These are phyloP conservation scores for Isichthys henryi DNA, from an alignment of 2,113 vertebrate genomes.

Conservation along the genomic window DNA sequence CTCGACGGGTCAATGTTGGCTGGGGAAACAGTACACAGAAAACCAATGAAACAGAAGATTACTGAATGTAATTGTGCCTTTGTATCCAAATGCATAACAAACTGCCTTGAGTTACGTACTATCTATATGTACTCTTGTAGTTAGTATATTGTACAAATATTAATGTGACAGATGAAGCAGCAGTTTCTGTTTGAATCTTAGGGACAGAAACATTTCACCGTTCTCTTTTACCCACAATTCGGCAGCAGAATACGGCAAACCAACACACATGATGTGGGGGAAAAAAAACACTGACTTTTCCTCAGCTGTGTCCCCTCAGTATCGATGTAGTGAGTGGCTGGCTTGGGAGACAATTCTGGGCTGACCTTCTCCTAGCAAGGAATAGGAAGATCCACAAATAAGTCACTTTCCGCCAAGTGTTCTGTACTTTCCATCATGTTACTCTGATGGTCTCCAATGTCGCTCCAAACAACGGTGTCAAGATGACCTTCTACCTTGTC, in stretches of 20 bases:
- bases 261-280: neutral
- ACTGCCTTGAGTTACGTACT: neutral
- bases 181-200: neutral
- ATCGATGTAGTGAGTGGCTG: conserved; percentile 60
- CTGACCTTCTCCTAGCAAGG: conserved; percentile 53
- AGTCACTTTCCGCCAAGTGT: neutral
- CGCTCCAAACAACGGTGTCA: neutral
- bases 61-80: neutral
- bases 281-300: conserved; percentile 62
- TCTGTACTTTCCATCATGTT: neutral
- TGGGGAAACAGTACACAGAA: conserved; percentile 53
- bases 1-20: conserved; percentile 81
- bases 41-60: neutral
- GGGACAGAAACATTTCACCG: neutral
- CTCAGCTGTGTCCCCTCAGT: conserved; percentile 60
- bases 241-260: neutral
- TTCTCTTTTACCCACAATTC: neutral
- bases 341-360: conserved; percentile 62
- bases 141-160: neutral
- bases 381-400: neutral
- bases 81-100: neutral
- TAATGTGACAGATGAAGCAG: neutral
- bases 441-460: neutral
- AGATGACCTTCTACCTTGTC: neutral
- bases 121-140: neutral